A percentile compares a stretch with the other conserved stretches of the same genome.
Evolutionary conservation across 2,888 invertebrate species (phyloP).

Genomic region (Volucella inflata): DNA sequence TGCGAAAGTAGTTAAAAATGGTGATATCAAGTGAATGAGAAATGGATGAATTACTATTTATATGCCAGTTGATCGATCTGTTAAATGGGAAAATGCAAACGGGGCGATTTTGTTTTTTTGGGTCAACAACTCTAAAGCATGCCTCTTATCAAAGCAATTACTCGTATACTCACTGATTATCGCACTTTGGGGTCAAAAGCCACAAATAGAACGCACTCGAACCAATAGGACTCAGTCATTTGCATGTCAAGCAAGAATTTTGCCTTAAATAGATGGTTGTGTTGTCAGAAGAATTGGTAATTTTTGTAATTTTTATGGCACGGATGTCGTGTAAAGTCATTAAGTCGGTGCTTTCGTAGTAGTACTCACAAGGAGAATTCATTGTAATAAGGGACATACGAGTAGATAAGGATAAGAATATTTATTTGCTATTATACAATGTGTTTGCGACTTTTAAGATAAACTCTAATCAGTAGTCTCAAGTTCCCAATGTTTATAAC

Average conservation of each 20-base stretch:
- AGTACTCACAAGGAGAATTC: too few species aligned
- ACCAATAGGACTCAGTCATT: slow-evolving; percentile 2
- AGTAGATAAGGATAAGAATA: too few species aligned
- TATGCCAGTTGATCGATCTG: slow-evolving; percentile 1
- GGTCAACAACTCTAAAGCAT: slow-evolving; percentile 23
- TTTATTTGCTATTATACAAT: too few species aligned
- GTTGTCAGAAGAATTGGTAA: too few species aligned
- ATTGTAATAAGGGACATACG: too few species aligned
- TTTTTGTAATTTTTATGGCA: too few species aligned
- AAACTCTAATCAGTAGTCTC: too few species aligned
- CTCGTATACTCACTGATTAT: slow-evolving; percentile 27
- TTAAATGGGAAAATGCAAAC: slow-evolving; percentile 5
- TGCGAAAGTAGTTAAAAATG: too few species aligned
- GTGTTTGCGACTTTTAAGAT: too few species aligned
- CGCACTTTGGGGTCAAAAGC: slow-evolving; percentile 34
- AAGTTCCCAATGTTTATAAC: too few species aligned
- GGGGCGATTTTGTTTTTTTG: slow-evolving; percentile 24
- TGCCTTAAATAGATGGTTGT: neutral
- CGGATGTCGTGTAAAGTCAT: neutral
- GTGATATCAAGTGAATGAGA: too few species aligned
- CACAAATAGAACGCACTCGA: neutral
- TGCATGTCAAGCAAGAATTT: slow-evolving; percentile 19
- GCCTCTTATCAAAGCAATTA: slow-evolving; percentile 30
- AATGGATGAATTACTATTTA: too few species aligned
- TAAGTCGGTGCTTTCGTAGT: neutral